These are phyloP conservation scores for Graptemys geographica DNA, from an alignment of 2,797 vertebrate species.

Conservation along the genomic window DNA sequence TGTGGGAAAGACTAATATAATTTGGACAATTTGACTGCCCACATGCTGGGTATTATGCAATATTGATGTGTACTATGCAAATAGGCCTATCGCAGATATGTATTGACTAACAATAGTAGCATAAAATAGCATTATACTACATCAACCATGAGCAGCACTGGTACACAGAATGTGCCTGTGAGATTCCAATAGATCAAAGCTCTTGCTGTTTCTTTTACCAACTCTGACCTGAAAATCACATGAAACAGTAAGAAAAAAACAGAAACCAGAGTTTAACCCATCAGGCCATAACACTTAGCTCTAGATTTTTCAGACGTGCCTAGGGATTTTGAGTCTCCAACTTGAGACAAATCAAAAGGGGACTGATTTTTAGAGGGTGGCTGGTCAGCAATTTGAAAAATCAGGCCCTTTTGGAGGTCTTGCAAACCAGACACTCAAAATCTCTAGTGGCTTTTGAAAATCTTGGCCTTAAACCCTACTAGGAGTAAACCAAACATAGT, in stretches of 20 bases:
- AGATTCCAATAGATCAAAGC: slow-evolving; percentile 24
- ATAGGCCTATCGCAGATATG: neutral
- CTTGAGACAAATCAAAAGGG: neutral
- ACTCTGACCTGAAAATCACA: neutral
- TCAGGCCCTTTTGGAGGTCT: neutral
- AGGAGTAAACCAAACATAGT: neutral
- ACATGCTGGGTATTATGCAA: neutral
- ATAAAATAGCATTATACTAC: neutral
- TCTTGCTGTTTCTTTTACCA: neutral
- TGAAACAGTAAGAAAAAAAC: neutral
- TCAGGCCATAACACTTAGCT: neutral
- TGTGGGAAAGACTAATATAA: neutral
- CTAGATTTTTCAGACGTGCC: neutral
- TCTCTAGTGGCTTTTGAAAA: neutral
- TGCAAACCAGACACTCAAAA: neutral
- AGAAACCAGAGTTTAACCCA: neutral
- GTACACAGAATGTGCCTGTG: neutral
- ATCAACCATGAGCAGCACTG: accelerated
- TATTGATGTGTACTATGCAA: neutral
- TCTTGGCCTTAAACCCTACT: neutral
- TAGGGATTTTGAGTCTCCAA: neutral
- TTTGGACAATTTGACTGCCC: neutral
- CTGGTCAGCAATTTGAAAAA: neutral
- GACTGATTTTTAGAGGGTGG: neutral
- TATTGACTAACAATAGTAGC: neutral